Evolutionary conservation across 2,797 vertebrate species (phyloP), one percentile per base, ranked within the genome.

Genomic region (Microctenopoma stevenorrisi): DNA sequence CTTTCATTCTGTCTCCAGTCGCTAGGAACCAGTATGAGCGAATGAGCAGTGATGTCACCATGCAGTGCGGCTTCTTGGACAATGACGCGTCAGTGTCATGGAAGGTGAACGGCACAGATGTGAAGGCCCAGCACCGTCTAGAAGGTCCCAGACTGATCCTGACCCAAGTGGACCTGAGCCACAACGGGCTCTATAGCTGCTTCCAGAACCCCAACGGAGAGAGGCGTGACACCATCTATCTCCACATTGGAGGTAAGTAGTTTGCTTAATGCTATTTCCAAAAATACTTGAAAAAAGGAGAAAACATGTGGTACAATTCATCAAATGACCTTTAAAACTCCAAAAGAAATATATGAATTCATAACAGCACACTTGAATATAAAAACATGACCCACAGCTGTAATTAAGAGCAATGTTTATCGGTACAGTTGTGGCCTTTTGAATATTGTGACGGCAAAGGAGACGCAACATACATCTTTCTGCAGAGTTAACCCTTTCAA

Each of bases 51-150:
- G 95, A 98, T 0, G 96, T 97, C 83, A 97, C 96, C 68, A 95
- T 99, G 94, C 95, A 94, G 46, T 99, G 98, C 15, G 97, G 97
- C 69, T 94, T 95, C 7, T 91, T 98, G 87, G 96, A 95, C 80
- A 94, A 91, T 57, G 94, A 96, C 0, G 92, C 96, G 0, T 92
- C 95, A 0, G 97, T 97, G 57, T 96, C 96, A 11, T 99, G 97
- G 98, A 96, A 95, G n/a, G 96, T 93, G 72, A 98, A 99, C 0
- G 96, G 96, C 40, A 97, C 97, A 0, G 97, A 98, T 40, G 95
- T 98, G 4, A 93, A 88, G 72, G 92, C 91, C 13, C 93, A 94
- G 5, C 91, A 94, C 33, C 93, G 79, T 46, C 92, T 96, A 53
- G 96, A 96, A 0, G 97, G 97, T 5, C 91, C 91, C 52, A 76